Base-by-base conservation (phyloP, 2,113 vertebrate species). In the Perca schrenkii region DNA sequence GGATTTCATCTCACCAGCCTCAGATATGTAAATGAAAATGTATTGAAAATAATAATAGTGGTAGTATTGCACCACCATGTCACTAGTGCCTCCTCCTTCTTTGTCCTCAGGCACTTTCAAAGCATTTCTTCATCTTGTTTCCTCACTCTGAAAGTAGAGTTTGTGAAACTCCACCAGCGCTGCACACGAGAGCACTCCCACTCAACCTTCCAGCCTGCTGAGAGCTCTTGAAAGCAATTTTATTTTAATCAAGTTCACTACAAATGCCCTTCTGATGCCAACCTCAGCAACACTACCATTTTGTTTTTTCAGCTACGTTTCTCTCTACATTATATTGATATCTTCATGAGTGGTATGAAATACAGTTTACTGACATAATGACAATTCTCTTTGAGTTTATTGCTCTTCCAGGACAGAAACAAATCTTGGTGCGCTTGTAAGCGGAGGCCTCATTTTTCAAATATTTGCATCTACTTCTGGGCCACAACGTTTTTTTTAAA, bases 221-320 rank as follows among this genome's bases (percentile, higher is more conserved):
- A 93, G 90, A 92, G 91, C 91, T 89, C 92, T 94, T 92, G 91
- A 93, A 94, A 93, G 91, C 93, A 94, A 94, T 94, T 94, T 94
- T 92, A 92, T 94, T 94, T 94, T 94, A 94, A 94, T 94, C 93
- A 94, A 92, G 84, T 93, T 94, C 88, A 89, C 91, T 83, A 92
- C 92, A 92, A 93, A 94, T 86, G 91, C 86, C 85, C 90, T 91
- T 91, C 89, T 93, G 93, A 92, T 88, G 91, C 91, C 92, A 90
- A 87, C 88, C 89, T 84, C 81, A 83, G 92, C 84, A 90, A 86
- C 87, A 78, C 88, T 43, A 75, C 80, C 70, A 69, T 92, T 91
- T 88, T 79, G 78, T 79, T 87, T 73, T 10, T 80, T 62, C 85
- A 66, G 36, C 75, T 61, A 68, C 71, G 62, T 77, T 79, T 83